These are phyloP conservation scores for Himalopsyche phryganea DNA, from an alignment of 1,140 invertebrate species.

Conservation along the genomic window DNA sequence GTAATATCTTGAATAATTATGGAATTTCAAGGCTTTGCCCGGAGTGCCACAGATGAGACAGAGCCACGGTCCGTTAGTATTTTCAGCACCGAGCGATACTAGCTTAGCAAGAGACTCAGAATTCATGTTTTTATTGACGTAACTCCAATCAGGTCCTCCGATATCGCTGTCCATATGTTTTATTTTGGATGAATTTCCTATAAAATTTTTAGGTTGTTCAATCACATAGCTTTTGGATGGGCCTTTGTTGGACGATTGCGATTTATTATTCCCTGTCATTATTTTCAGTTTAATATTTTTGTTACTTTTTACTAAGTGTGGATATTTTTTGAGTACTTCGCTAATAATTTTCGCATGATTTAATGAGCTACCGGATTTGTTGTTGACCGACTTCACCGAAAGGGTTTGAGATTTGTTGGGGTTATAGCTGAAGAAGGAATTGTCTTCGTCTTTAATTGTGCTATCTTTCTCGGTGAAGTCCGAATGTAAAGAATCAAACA, in stretches of 20 bases:
- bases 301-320: constrained; percentile 79
- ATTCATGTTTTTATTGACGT: constrained; percentile 47
- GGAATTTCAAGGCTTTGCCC: constrained; percentile 65
- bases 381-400: constrained; percentile 51
- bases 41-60: constrained; percentile 64
- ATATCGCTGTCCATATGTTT: constrained; percentile 2
- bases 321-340: constrained; percentile 83
- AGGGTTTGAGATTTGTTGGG: constrained; percentile 32
- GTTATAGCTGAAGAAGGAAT: constrained; percentile 7
- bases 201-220: constrained; percentile 30
- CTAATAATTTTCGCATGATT: constrained; percentile 84
- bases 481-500: constrained; percentile 40
- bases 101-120: constrained; percentile 48
- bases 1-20: constrained; percentile 71
- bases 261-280: constrained; percentile 55
- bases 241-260: constrained; percentile 34
- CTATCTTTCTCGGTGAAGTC: constrained; percentile 13
- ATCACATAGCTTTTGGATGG: constrained; percentile 30
- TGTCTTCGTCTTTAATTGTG: constrained; percentile 10
- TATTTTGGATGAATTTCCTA: constrained; percentile 47
- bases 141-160: constrained; percentile 39
- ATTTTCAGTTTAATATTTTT: constrained; percentile 86
- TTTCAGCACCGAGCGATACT: constrained; percentile 54
- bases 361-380: constrained; percentile 52
- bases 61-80: constrained; percentile 62